Percentiles rank a stretch among this genome's conserved stretches.
These are phyloP conservation scores for Myanophis thanlyinensis DNA, from an alignment of 2,113 vertebrate species.

Conservation along the genomic window DNA sequence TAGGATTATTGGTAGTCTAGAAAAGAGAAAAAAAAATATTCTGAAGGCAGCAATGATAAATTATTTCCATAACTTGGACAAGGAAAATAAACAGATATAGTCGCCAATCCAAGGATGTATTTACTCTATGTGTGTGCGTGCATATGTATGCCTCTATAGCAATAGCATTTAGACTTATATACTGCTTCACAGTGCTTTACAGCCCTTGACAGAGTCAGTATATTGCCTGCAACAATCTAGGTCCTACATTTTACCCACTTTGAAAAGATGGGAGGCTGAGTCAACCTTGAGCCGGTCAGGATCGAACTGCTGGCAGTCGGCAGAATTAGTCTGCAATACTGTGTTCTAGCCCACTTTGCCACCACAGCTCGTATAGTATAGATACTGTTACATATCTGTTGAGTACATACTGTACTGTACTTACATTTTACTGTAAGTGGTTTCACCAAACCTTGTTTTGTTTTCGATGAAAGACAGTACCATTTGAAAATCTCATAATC, in stretches of 20 bases:
- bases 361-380: not conserved
- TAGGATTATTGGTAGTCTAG: not conserved
- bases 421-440: not conserved
- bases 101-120: not conserved
- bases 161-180: not conserved
- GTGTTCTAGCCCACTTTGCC: not conserved
- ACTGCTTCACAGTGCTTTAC: not conserved
- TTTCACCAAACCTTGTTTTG: not conserved
- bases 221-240: not conserved
- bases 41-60: not conserved
- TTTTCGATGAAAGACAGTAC: not conserved
- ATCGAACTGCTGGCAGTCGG: not conserved
- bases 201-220: not conserved
- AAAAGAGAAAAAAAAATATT: not conserved
- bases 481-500: not conserved
- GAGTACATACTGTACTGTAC: not conserved
- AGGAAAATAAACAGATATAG: not conserved
- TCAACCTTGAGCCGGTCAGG: not conserved
- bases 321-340: not conserved
- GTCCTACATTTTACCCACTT: not conserved
- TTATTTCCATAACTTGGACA: not conserved
- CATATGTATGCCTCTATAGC: not conserved
- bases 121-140: not conserved
- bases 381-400: not conserved
- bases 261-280: not conserved